phyloP scores from a whole-genome alignment of 1,140 invertebrate genomes.

The Aphis gossypii region DNA sequence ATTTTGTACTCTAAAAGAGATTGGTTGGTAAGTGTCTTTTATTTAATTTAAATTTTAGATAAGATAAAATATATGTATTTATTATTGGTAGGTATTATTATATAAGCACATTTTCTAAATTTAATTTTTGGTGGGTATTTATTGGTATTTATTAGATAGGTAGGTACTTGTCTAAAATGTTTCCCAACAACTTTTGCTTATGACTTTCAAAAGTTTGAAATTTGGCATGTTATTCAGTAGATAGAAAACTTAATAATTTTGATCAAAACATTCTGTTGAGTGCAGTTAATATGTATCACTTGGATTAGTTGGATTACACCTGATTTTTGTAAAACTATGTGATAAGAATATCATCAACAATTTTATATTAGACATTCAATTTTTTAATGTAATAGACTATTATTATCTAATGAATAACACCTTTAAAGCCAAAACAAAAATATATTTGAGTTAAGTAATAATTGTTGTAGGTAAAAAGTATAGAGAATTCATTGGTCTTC shows the following conservation, averaged over 20 bases:
- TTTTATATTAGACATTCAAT: background rate
- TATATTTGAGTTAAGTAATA: too few species aligned
- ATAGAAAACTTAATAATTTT: too few species aligned
- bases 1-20: slow-evolving; percentile 43
- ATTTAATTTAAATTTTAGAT: background rate
- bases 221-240: too few species aligned
- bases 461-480: too few species aligned
- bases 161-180: background rate
- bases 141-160: background rate
- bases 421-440: too few species aligned
- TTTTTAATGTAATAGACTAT: background rate
- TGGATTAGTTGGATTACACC: too few species aligned
- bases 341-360: background rate
- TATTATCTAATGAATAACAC: too few species aligned
- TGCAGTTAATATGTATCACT: too few species aligned
- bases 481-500: too few species aligned
- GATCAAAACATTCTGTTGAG: too few species aligned
- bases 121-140: background rate
- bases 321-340: background rate
- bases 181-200: background rate
- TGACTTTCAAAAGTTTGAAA: background rate
- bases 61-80: background rate
- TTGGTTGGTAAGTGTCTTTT: slow-evolving; percentile 42
- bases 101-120: background rate
- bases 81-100: background rate